These are phyloP conservation scores for Entosphenus tridentatus DNA, from an alignment of 2,113 vertebrate species.

Conservation along the genomic window DNA sequence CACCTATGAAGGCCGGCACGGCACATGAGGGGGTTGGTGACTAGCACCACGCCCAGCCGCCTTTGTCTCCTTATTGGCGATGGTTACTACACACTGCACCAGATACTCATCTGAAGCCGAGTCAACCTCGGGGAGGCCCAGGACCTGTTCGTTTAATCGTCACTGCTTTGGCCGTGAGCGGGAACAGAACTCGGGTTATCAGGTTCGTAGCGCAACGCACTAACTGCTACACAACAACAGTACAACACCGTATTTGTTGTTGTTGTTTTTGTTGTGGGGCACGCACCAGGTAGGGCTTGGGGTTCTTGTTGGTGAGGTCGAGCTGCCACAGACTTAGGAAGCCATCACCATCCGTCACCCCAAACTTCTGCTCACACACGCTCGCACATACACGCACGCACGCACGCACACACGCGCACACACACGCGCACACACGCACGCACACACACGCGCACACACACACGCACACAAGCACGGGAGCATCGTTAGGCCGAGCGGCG, in stretches of 20 bases:
- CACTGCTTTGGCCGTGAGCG: background rate
- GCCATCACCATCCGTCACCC: conserved; percentile 85
- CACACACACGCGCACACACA: background rate
- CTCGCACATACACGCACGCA: background rate
- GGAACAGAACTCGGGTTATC: background rate
- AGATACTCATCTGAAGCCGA: conserved; percentile 1
- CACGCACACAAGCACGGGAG: background rate
- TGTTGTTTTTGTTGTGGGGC: background rate
- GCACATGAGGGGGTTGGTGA: no score
- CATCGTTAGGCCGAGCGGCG: no score
- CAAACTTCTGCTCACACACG: conserved; percentile 30
- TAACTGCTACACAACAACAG: background rate
- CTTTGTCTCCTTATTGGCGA: background rate
- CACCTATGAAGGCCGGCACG: no score
- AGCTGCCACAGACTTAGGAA: conserved; percentile 97
- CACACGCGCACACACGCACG: background rate
- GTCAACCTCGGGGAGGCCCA: no score
- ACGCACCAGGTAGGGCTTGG: conserved; percentile 88
- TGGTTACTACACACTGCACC: no score
- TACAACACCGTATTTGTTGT: background rate
- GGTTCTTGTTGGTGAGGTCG: conserved; percentile 74
- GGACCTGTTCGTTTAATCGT: background rate
- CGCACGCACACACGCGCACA: background rate
- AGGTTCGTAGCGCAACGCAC: background rate
- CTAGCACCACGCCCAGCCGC: no score